phyloP scores from a whole-genome alignment of 1,140 invertebrate genomes.

The Trialeurodes vaporariorum region DNA sequence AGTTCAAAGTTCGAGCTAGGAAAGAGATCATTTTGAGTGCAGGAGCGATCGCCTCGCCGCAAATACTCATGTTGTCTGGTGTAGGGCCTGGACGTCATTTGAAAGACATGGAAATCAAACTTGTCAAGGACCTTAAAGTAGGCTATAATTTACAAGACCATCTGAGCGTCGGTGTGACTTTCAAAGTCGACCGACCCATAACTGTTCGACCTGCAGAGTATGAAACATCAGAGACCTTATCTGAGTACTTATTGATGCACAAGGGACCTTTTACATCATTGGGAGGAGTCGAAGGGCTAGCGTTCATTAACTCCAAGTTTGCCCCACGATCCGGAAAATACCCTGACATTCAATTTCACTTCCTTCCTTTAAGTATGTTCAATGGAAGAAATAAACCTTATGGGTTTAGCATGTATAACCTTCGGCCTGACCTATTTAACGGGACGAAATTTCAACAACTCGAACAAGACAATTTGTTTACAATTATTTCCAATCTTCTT shows the following conservation, averaged over 20 bases:
- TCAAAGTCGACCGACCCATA: conserved; percentile 59
- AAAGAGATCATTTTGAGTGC: conserved; percentile 28
- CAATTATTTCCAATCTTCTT: conserved; percentile 22
- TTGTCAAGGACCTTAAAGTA: conserved; percentile 57
- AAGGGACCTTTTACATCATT: conserved; percentile 71
- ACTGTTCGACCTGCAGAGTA: conserved; percentile 61
- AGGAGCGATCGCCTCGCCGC: conserved; percentile 27
- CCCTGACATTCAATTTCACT: conserved; percentile 77
- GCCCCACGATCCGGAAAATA: conserved; percentile 57
- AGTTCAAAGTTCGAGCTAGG: conserved; percentile 14
- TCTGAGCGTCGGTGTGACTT: conserved; percentile 53
- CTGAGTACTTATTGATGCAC: conserved; percentile 62
- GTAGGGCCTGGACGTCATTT: conserved; percentile 35
- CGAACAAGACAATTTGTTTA: conserved; percentile 29
- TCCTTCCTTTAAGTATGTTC: conserved; percentile 65
- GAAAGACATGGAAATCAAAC: conserved; percentile 36
- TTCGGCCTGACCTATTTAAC: background rate
- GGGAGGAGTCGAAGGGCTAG: conserved; percentile 72
- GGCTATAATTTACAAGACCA: conserved; percentile 54
- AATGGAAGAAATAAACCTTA: background rate
- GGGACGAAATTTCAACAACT: background rate
- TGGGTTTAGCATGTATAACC: background rate
- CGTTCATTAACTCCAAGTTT: conserved; percentile 69
- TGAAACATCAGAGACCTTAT: conserved; percentile 57
- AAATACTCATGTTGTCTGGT: conserved; percentile 36